phyloP scores from a whole-genome alignment of 2,113 vertebrate species.

The Cervus canadensis region DNA sequence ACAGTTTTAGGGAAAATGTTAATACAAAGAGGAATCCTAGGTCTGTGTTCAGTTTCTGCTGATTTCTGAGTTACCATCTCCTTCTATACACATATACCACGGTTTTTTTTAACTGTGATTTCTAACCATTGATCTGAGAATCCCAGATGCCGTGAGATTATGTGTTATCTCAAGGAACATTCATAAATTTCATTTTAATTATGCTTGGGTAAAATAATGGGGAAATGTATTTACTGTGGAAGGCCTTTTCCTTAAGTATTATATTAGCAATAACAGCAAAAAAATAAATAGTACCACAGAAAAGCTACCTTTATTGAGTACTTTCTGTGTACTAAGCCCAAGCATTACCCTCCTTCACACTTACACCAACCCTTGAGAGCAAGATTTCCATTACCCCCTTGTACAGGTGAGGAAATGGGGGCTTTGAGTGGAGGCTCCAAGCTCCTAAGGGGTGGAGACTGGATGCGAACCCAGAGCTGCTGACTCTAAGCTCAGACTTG shows the following conservation, averaged over 20 bases:
- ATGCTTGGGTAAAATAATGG: background rate
- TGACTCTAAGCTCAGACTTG: background rate
- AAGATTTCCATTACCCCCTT: background rate
- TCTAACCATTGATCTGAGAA: background rate
- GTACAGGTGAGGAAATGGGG: background rate
- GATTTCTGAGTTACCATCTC: background rate
- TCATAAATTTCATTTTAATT: background rate
- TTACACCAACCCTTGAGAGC: background rate
- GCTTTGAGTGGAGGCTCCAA: background rate
- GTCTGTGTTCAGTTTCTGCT: background rate
- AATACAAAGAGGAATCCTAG: background rate
- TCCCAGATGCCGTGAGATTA: background rate
- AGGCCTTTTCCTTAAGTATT: background rate
- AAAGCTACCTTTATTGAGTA: background rate
- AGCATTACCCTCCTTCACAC: background rate
- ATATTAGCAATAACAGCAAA: background rate
- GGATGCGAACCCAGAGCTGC: background rate
- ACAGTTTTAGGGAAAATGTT: background rate
- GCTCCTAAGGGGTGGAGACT: background rate
- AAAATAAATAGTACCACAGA: background rate
- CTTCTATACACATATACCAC: background rate
- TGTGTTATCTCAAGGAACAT: background rate
- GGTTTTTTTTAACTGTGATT: background rate
- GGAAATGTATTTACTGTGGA: background rate
- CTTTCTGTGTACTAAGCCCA: background rate